Evolutionary conservation across 64 coral and sea anemone species (phyloP), one percentile per base, ranked within the genome.

Genomic region (Anthopleura sola): DNA sequence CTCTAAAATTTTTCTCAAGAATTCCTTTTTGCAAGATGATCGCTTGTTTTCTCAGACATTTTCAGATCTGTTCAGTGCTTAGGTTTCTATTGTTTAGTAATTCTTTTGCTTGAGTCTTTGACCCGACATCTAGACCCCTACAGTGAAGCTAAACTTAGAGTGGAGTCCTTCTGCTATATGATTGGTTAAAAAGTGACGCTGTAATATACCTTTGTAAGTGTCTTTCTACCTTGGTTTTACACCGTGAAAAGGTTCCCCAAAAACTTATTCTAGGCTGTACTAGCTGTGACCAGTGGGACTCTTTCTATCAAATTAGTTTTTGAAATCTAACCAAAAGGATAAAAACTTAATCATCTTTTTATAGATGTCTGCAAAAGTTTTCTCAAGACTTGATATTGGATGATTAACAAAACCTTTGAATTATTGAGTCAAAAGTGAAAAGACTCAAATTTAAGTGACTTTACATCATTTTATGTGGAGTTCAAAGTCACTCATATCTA

Each of bases 31-130:
- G 66, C 66, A 71, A 71, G 14, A 71, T 71, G 66, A 71, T 71
- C 66, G n/a, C n/a, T 71, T 71, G 28, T 71, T 71, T 79, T 79
- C 18, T 40, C 19, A 79, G 76, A 79, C 76, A 79, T 79, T 38
- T 48, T 79, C 37, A 24, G 76, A 38, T 79, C 44, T 21, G 36
- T 79, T 13, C 21, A 79, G 76, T 44, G 37, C 37, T 79, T 79
- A 79, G 23, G 39, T 79, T 79, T 44, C 76, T 79, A 48, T 79
- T 79, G 76, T 79, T 79, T 79, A 7, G 76, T 79, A 79, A 79
- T 79, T 79, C 76, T 79, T 79, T 38, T 79, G 76, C 37, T 44
- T 38, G 37, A 23, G 37, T 44, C 76, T 79, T 71, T 79, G 76
- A 79, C 76, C 76, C 15, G 76, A 79, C 76, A 79, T 40, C 21